Percentiles rank a stretch among this genome's conserved stretches.
Conservation (phyloP, 2,888 invertebrate genomes). For the Eupithecia tripunctaria region DNA sequence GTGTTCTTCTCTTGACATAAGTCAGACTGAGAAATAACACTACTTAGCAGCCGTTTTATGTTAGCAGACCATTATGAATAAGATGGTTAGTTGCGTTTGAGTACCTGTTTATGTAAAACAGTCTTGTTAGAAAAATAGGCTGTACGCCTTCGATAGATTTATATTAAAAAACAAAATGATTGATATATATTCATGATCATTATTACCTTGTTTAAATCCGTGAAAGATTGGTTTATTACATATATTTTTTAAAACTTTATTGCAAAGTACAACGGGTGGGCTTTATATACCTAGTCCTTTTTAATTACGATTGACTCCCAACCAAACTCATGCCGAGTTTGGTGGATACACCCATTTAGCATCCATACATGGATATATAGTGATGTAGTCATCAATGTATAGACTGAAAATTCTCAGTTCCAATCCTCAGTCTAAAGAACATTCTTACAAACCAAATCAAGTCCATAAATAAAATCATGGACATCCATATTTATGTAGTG, state of each 20-base stretch:
- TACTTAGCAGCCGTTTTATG: too few species aligned
- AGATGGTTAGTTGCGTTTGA: too few species aligned
- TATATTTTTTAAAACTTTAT: too few species aligned
- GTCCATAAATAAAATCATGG: conserved; percentile 1
- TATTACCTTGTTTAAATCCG: neutral
- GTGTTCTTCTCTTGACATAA: too few species aligned
- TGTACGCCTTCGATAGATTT: neutral
- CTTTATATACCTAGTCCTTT: too few species aligned
- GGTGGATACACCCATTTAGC: neutral
- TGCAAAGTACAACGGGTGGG: too few species aligned
- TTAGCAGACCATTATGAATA: too few species aligned
- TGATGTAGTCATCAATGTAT: neutral
- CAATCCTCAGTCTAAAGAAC: neutral
- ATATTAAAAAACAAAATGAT: neutral
- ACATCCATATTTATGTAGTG: neutral
- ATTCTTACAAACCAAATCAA: neutral
- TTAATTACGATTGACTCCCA: too few species aligned
- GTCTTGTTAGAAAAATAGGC: neutral
- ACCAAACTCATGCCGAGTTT: too few species aligned
- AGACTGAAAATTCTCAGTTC: neutral
- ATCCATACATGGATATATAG: neutral
- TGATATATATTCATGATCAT: neutral
- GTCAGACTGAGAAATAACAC: too few species aligned
- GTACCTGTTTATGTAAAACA: too few species aligned
- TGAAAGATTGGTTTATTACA: neutral